Evolutionary conservation across 2,113 vertebrate genomes (phyloP).

Genomic region (Cynocephalus volans): DNA sequence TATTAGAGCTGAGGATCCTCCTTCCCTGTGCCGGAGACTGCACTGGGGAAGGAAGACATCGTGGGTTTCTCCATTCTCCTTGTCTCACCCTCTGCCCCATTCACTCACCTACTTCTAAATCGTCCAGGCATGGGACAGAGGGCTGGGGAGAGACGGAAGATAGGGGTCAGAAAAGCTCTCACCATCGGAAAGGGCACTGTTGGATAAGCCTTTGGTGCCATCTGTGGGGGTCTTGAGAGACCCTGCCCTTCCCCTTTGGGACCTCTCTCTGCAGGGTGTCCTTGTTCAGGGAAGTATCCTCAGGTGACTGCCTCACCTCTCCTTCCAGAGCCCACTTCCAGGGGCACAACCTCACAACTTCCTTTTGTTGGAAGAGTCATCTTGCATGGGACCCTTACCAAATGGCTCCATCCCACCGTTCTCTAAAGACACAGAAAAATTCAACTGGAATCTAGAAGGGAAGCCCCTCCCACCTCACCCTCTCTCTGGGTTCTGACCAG

Average conservation of each 20-base stretch:
- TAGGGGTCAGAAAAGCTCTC: background rate
- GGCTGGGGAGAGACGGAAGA: background rate
- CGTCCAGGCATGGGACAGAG: background rate
- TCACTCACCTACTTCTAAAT: background rate
- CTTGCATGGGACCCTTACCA: background rate
- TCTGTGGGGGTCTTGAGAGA: background rate
- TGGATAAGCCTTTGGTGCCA: background rate
- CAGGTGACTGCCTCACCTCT: too few relatives aligned
- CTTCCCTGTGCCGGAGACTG: background rate
- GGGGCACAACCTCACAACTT: background rate
- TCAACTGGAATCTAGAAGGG: background rate
- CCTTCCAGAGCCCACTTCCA: too few relatives aligned
- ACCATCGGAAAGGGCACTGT: too few relatives aligned
- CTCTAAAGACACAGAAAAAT: background rate
- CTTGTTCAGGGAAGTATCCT: background rate
- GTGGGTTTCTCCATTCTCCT: background rate
- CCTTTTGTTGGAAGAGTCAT: background rate
- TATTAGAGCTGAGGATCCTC: background rate
- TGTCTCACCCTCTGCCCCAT: rapidly evolving
- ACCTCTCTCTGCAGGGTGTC: background rate
- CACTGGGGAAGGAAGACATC: background rate
- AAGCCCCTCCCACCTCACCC: background rate
- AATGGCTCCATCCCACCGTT: background rate
- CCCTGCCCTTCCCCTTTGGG: background rate
- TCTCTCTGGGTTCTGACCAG: background rate